Evolutionary conservation across 2,797 vertebrate genomes (phyloP), one percentile per base, ranked within the genome.

Genomic region (Acrossocheilus fasciatus): DNA sequence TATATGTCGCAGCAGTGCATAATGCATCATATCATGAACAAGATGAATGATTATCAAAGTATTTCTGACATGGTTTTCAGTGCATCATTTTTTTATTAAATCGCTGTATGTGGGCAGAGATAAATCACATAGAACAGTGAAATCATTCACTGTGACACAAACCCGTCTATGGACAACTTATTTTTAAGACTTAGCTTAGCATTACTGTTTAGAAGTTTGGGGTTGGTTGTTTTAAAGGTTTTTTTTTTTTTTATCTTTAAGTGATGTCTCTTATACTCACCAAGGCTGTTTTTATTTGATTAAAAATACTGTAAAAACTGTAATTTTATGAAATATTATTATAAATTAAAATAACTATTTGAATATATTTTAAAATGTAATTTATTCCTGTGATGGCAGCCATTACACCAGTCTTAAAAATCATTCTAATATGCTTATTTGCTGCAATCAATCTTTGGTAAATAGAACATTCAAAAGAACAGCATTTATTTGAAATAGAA

Each of bases 31-130:
- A 62, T 59, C 54, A 79, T 62, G 76, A 79, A 62, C 76, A 79
- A 79, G 76, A 79, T 79, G 36, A 62, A 79, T 79, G 54, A 59
- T 79, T 79, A 79, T 62, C 36, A 43, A 79, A 79, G 23, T 26
- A 26, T 43, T 78, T 62, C 54, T 79, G 76, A 62, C 76, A 62
- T 62, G 76, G 36, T 43, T 79, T 78, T 79, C 23, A 79, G 9
- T 14, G 15, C 39, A 5, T 62, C 36, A 43, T 79, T 41, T 62
- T 79, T 79, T 79, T 62, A 79, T 43, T 43, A 79, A 79, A 79
- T 62, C 14, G 14, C 6, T 20, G 20, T 26, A 62, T 79, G 54
- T 26, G 36, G 54, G 76, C 23, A 62, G 76, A 78, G 76, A 78
- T 79, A 79, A 59, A 79, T 79, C 54, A 79, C n/a, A 62, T 6